A percentile compares a stretch with the other conserved stretches of the same genome.
phyloP scores from a whole-genome alignment of 1,140 invertebrate species.

The Cryptotermes secundus region DNA sequence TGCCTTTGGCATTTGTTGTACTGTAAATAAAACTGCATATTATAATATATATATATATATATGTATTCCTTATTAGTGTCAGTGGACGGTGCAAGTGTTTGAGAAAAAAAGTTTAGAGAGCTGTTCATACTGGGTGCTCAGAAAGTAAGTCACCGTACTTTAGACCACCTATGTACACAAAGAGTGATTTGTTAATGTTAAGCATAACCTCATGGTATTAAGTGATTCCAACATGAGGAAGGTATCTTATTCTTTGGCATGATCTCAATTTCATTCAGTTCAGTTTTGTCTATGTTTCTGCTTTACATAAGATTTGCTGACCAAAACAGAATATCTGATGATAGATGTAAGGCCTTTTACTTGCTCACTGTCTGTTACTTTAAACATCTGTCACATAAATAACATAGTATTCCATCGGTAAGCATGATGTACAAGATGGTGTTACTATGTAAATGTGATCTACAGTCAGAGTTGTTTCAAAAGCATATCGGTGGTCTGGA shows the following conservation, averaged over 20 bases:
- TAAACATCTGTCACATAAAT: neutral
- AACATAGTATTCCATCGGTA: neutral
- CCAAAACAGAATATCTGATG: neutral
- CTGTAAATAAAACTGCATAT: slow-evolving; percentile 33
- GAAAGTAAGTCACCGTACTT: slow-evolving; percentile 21
- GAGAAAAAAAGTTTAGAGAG: neutral
- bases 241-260: neutral
- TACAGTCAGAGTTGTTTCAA: neutral
- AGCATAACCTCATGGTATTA: neutral
- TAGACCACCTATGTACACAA: neutral
- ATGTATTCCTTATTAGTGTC: slow-evolving; percentile 9
- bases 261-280: neutral
- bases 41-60: slow-evolving; percentile 22
- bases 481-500: neutral
- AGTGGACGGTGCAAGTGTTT: neutral
- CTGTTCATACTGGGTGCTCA: neutral
- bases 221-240: neutral
- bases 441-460: neutral
- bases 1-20: slow-evolving; percentile 35
- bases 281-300: neutral
- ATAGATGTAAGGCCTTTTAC: neutral
- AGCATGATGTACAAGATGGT: neutral
- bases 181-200: slow-evolving; percentile 8
- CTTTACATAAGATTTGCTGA: neutral
- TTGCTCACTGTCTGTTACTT: neutral